Base-by-base conservation (phyloP, 1,140 invertebrate species). In the Drosophila nebulosa region DNA sequence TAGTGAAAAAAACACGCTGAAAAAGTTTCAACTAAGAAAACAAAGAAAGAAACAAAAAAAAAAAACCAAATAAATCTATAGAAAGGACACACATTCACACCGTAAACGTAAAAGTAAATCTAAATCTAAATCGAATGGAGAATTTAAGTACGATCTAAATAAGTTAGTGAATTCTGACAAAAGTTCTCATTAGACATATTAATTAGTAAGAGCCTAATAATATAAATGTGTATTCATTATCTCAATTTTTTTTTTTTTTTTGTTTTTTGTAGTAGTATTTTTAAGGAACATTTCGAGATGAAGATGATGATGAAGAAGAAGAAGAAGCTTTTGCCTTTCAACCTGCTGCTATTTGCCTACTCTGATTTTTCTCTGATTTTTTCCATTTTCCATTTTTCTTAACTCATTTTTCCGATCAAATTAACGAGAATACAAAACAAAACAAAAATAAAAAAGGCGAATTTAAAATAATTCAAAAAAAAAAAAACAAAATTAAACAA, bases 391-490 rank as follows among this genome's bases (percentile, higher is more conserved):
- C 32, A 56, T 71, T 74, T 58, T 24, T 35, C 39, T 68, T 24
- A 68, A 46, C 71, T 79, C 79, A 66, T 61, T 72, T 51, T 60
- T 79, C 79, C 75, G 64, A 64, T 16, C 65, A 30, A 46, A 30
- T 30, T 46, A 18, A 79, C 63, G 55, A 35, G 22, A 67, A 66
- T 60, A 26, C n/a, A 27, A 76, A 56, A 61, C 35, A 68, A 32
- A 78, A 71, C 3, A n/a, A 74, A 60, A 58, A 64, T n/a, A 69
- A 67, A 67, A 50, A 66, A 21, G 75, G 83, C 83, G 79, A 88
- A 83, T 88, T 88, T 88, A 89, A 76, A 61, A 81, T 21, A 69
- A 73, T 59, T 46, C 32, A 50, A 69, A 69, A 62, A 59, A 51
- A 39, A 60, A 65, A 73, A 60, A 56, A 57, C 14, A 56, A 72